Conservation (phyloP, 2,888 invertebrate species). For the Eueremaeus valkanovi region DNA sequence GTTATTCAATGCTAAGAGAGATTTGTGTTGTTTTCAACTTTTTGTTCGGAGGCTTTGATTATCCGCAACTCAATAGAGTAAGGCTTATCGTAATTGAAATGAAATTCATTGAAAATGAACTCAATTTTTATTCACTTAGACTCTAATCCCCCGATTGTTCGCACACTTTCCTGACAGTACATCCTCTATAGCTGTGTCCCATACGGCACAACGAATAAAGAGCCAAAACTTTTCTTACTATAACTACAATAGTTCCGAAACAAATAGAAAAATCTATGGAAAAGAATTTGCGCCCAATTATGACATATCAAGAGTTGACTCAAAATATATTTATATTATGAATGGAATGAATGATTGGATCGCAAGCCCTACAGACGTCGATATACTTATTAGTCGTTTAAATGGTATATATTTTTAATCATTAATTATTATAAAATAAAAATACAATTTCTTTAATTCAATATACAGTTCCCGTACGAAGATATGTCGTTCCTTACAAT, state of each 20-base stretch:
- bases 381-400: not conserved
- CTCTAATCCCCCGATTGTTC: not conserved
- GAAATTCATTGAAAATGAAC: not conserved
- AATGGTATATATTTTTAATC: too few relatives aligned
- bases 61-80: constrained; percentile 8
- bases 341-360: constrained; percentile 23
- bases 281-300: not conserved
- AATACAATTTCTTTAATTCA: too few relatives aligned
- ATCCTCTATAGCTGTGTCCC: constrained; percentile 19
- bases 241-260: constrained; percentile 27
- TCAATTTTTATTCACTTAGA: constrained; percentile 5
- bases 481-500: constrained; percentile 3
- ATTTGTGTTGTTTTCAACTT: constrained; percentile 24
- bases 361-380: not conserved
- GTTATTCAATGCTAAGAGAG: constrained; percentile 6
- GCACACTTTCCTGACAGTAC: constrained; percentile 38
- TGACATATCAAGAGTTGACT: not conserved
- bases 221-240: constrained; percentile 23
- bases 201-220: constrained; percentile 35
- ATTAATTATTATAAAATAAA: too few relatives aligned
- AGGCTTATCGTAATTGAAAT: not conserved
- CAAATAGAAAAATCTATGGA: not conserved
- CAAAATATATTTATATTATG: constrained; percentile 3
- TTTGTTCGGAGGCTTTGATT: constrained; percentile 29
- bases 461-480: not conserved